phyloP scores from a whole-genome alignment of 1,140 invertebrate species.

The Drosophila bocki region DNA sequence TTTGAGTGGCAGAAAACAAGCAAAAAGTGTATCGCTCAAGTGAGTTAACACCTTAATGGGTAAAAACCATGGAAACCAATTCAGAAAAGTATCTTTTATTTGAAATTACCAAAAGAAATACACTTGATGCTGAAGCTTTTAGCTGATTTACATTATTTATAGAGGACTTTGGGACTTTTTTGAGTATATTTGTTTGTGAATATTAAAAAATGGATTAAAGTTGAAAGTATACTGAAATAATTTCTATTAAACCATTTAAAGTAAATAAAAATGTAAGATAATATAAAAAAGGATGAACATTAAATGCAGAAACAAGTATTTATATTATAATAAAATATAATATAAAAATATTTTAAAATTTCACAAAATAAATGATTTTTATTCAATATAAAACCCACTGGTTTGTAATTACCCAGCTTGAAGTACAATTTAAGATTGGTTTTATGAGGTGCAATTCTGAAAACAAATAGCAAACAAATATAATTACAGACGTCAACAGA shows the following conservation, averaged over 20 bases:
- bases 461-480: slow-evolving; percentile 6
- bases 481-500: slow-evolving; percentile 17
- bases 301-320: too few species aligned
- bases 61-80: slow-evolving; percentile 4
- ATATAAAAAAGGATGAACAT: background rate
- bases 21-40: slow-evolving; percentile 1
- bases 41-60: slow-evolving; percentile 18
- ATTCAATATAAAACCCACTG: background rate
- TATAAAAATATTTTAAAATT: background rate
- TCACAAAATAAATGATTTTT: background rate
- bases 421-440: background rate
- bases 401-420: background rate
- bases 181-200: too few species aligned
- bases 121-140: background rate
- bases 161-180: background rate
- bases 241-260: background rate
- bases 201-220: too few species aligned
- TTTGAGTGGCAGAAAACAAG: slow-evolving; percentile 7
- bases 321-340: too few species aligned
- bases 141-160: slow-evolving; percentile 11
- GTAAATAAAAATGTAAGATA: background rate
- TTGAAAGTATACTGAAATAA: background rate
- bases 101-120: background rate
- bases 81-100: slow-evolving; percentile 8
- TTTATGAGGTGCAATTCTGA: background rate